Evolutionary conservation across 2,888 invertebrate species (phyloP).

Genomic region (Cynaeus angustus): DNA sequence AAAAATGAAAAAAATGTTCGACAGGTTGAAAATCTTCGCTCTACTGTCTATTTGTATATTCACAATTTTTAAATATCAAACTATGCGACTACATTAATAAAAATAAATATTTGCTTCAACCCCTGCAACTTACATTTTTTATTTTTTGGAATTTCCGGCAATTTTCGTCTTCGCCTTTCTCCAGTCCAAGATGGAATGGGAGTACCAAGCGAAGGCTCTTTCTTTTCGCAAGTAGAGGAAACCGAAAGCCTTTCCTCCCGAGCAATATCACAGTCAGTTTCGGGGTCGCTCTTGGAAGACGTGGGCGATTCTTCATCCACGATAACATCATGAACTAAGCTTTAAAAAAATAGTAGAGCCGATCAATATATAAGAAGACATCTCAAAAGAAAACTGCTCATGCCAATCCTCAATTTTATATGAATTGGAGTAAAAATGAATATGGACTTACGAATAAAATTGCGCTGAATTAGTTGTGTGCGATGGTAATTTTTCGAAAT

Average conservation of each 20-base stretch:
- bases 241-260: constrained; percentile 70
- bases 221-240: constrained; percentile 58
- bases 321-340: constrained; percentile 88
- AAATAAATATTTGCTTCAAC: too few species aligned
- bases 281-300: constrained; percentile 84
- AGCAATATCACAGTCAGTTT: constrained; percentile 71
- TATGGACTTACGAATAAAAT: constrained; percentile 89
- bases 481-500: constrained; percentile 87
- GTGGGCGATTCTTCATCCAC: constrained; percentile 88
- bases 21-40: too few species aligned
- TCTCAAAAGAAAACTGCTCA: neutral
- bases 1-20: too few species aligned
- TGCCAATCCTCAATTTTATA: neutral
- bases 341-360: constrained; percentile 66
- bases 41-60: too few species aligned
- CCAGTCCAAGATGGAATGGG: constrained; percentile 60
- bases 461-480: constrained; percentile 86
- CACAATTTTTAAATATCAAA: too few species aligned
- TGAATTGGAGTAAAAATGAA: neutral
- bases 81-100: too few species aligned
- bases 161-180: constrained; percentile 85
- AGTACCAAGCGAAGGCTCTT: constrained; percentile 61
- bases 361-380: constrained; percentile 13
- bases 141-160: constrained; percentile 92
- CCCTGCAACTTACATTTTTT: constrained; percentile 82